Evolutionary conservation across 2,113 vertebrate genomes (phyloP).

Genomic region (Herpetotheres cachinnans): DNA sequence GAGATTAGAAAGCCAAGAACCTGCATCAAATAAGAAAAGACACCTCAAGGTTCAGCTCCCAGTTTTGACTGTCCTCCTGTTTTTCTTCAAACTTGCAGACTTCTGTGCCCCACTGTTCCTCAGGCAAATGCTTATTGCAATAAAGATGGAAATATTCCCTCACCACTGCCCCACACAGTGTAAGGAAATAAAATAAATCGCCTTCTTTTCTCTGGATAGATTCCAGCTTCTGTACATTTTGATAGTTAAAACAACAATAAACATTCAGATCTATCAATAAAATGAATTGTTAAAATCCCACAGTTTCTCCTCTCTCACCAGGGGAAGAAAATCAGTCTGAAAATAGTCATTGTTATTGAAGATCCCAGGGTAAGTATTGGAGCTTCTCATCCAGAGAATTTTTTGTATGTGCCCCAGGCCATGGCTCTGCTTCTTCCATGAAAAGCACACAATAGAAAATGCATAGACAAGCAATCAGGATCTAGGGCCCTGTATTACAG

Average conservation of each 20-base stretch:
- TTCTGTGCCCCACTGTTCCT: not conserved
- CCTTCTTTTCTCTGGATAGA: not conserved
- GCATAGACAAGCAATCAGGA: not conserved
- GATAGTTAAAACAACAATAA: conserved; percentile 50
- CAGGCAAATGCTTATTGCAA: not conserved
- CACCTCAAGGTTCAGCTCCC: not conserved
- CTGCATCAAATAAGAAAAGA: not conserved
- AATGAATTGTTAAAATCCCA: conserved; percentile 19
- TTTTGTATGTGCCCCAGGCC: not conserved
- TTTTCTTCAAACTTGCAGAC: not conserved
- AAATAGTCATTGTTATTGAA: not conserved
- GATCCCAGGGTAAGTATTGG: not conserved
- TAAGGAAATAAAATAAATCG: conserved; percentile 1
- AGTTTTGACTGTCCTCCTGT: not conserved
- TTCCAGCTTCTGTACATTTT: conserved; percentile 20
- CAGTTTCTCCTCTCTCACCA: not conserved
- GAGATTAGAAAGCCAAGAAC: not conserved
- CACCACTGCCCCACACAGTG: not conserved
- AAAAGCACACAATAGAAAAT: not conserved
- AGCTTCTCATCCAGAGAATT: not conserved
- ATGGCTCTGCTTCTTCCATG: not conserved
- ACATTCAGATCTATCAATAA: conserved; percentile 19
- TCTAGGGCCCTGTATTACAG: not conserved
- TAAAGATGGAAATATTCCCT: not conserved
- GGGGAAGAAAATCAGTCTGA: conserved; percentile 17